Base-by-base conservation (phyloP, 23 tunicate species). In the Diplosoma virens region DNA sequence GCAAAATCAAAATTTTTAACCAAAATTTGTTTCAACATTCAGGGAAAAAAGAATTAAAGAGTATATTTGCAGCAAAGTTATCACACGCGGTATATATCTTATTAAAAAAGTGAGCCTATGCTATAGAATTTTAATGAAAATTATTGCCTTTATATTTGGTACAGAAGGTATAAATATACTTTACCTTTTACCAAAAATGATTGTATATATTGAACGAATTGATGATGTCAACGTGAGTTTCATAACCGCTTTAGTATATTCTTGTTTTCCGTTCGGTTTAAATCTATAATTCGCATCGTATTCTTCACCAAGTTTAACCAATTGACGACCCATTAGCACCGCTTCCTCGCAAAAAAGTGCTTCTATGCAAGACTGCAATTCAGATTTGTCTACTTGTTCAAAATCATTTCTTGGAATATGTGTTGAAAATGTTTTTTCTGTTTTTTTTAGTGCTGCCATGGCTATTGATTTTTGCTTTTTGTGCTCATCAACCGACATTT, bases 111-210 rank as follows among this genome's bases (percentile, higher is more conserved):
- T n/a, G n/a, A n/a, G n/a, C n/a, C n/a, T n/a, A n/a, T n/a, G n/a
- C n/a, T n/a, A n/a, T n/a, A n/a, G n/a, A n/a, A n/a, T n/a, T n/a
- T n/a, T n/a, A n/a, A n/a, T n/a, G n/a, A n/a, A n/a, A n/a, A n/a
- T n/a, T n/a, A n/a, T n/a, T n/a, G n/a, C n/a, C n/a, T n/a, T n/a
- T n/a, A n/a, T n/a, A n/a, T n/a, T n/a, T n/a, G n/a, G n/a, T n/a
- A n/a, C n/a, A n/a, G n/a, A n/a, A n/a, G n/a, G n/a, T n/a, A n/a
- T n/a, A n/a, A n/a, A 14, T 11, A 46, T 11, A 46, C 9, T 66
- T 32, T 65, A 78, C 83, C 83, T 78, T 78, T 58, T 25, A 11
- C 83, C 83, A 17, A 63, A 47, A 30, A 65, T 23, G 25, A 67
- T 36, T 35, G 74, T 52, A 35, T 52, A 34, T 52, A 36, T 36